These are phyloP conservation scores for Drosophila pallidifrons DNA, from an alignment of 1,140 invertebrate genomes.

Conservation along the genomic window DNA sequence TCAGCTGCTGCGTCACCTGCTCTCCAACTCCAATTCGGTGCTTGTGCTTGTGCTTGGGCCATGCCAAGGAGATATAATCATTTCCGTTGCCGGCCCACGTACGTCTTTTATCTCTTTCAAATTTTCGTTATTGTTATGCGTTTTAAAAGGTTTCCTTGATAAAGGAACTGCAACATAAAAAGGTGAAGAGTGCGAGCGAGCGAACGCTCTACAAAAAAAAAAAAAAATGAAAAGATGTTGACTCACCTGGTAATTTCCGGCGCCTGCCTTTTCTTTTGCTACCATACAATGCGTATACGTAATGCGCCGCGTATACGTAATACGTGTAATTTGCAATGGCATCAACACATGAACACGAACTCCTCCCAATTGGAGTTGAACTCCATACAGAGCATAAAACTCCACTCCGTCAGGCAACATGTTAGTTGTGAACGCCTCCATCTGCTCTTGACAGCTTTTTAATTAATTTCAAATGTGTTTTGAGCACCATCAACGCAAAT, in stretches of 20 bases:
- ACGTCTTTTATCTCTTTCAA: conserved; percentile 81
- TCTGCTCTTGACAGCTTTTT: conserved; percentile 72
- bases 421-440: conserved; percentile 25
- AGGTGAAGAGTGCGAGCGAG: conserved; percentile 9
- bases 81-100: conserved; percentile 80
- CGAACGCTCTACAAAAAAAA: not conserved
- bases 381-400: not conserved
- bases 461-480: conserved; percentile 69
- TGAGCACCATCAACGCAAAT: conserved; percentile 35
- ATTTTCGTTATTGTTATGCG: conserved; percentile 83
- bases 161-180: conserved; percentile 42
- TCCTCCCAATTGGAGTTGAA: not conserved
- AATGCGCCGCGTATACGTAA: conserved; percentile 54
- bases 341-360: conserved; percentile 20
- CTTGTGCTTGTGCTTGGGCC: conserved; percentile 3
- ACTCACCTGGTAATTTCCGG: conserved; percentile 80
- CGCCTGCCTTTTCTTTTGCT: conserved; percentile 41
- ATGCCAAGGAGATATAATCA: conserved; percentile 73
- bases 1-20: conserved; percentile 2
- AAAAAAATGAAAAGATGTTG: conserved; percentile 63
- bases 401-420: not conserved
- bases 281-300: conserved; percentile 67
- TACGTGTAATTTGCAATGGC: conserved; percentile 34
- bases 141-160: conserved; percentile 80
- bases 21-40: not conserved